Evolutionary conservation across 2,888 invertebrate species (phyloP).

Genomic region (Philereme vetulata): DNA sequence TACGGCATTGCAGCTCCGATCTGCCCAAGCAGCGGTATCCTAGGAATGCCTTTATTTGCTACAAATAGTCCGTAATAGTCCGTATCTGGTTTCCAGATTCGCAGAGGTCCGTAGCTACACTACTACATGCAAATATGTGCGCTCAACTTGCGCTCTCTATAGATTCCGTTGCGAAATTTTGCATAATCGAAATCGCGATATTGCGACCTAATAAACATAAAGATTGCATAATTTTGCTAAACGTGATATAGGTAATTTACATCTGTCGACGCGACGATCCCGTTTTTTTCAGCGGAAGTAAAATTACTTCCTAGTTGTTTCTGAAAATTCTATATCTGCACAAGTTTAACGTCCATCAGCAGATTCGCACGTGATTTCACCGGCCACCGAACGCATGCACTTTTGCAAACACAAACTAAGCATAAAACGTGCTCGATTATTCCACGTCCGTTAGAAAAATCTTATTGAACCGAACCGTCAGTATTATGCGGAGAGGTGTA

Average conservation of each 20-base stretch:
- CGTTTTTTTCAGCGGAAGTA: conserved; percentile 1
- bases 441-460: conserved; percentile 10
- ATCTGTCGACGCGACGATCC: conserved; percentile 25
- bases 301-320: conserved; percentile 24
- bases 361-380: conserved; percentile 20
- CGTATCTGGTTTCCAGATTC: conserved; percentile 36
- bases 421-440: conserved; percentile 15
- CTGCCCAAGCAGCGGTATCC: conserved; percentile 42
- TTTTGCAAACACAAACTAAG: conserved; percentile 9
- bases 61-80: conserved; percentile 40
- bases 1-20: conserved; percentile 12
- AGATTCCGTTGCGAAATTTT: conserved; percentile 45
- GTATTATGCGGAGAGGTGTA: conserved; percentile 26
- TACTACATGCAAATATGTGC: conserved; percentile 41
- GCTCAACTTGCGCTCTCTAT: conserved; percentile 35
- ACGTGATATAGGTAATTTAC: conserved; percentile 52
- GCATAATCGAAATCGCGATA: conserved; percentile 43
- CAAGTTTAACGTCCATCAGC: conserved; percentile 4
- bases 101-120: conserved; percentile 28
- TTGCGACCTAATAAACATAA: conserved; percentile 47
- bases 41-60: conserved; percentile 48
- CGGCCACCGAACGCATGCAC: conserved; percentile 2
- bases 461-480: conserved; percentile 7
- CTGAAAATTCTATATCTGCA: conserved; percentile 8
- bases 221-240: conserved; percentile 46